Conservation (phyloP, 2,888 invertebrate species). For the Chrysotoxum bicinctum region DNA sequence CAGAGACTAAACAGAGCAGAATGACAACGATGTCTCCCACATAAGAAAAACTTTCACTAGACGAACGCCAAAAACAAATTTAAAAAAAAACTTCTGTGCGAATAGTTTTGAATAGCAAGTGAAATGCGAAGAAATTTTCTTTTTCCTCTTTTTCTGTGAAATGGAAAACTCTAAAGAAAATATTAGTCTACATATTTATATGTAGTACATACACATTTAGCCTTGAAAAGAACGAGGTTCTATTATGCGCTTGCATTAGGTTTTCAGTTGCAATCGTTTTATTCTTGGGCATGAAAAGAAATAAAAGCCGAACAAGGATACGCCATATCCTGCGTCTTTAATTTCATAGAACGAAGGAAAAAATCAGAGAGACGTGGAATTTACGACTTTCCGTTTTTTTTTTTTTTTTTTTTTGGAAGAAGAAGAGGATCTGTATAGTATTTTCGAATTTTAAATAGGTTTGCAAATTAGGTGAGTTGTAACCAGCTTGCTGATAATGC, state of each 20-base stretch:
- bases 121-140: conserved; percentile 5
- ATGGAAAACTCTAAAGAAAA: background rate
- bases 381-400: background rate
- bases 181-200: background rate
- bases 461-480: conserved; percentile 36
- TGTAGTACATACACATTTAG: background rate
- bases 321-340: background rate
- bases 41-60: background rate
- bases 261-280: conserved; percentile 21
- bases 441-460: conserved; percentile 40
- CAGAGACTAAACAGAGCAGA: background rate
- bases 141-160: background rate
- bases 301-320: background rate
- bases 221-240: conserved; percentile 17
- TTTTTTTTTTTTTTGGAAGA: too few relatives aligned
- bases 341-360: background rate
- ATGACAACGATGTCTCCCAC: background rate
- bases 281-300: conserved; percentile 1
- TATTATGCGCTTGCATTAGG: conserved; percentile 36
- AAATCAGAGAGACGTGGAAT: background rate
- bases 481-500: background rate
- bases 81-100: background rate
- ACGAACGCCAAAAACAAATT: background rate
- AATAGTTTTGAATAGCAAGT: conserved; percentile 4
- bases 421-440: background rate